Evolutionary conservation across 1,140 invertebrate genomes (phyloP).

Genomic region (Philaenus spumarius): DNA sequence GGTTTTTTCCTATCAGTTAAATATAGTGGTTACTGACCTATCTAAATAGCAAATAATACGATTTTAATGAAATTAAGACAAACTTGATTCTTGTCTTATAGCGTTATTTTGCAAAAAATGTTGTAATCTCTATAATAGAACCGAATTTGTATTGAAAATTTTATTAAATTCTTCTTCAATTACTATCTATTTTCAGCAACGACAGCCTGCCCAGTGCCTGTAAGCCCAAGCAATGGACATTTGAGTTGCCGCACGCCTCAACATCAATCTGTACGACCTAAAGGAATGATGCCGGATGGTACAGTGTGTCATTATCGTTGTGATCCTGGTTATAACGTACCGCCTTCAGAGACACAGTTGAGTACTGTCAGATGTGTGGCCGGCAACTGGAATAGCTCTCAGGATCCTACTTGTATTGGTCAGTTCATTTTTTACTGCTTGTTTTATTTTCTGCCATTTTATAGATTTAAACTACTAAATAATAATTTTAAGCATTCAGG

Average conservation of each 20-base stretch:
- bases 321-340: slow-evolving; percentile 2
- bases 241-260: slow-evolving; percentile 2
- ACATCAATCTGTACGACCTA: background rate
- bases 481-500: background rate
- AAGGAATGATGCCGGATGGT: background rate
- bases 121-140: too few relatives aligned
- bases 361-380: background rate
- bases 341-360: background rate
- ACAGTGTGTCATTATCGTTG: background rate
- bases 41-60: too few relatives aligned
- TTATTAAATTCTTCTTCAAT: too few relatives aligned
- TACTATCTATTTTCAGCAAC: background rate
- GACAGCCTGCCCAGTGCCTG: background rate
- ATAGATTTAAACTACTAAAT: background rate
- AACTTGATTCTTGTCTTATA: too few relatives aligned
- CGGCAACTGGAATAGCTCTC: background rate
- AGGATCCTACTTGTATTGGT: slow-evolving; percentile 6
- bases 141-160: too few relatives aligned
- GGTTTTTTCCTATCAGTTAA: too few relatives aligned
- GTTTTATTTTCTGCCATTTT: background rate
- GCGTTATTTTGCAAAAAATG: too few relatives aligned
- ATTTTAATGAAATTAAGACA: too few relatives aligned
- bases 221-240: background rate
- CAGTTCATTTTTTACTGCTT: background rate
- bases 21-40: too few relatives aligned